These are phyloP conservation scores for Hoplias malabaricus DNA, from an alignment of 2,113 vertebrate species.

Conservation along the genomic window DNA sequence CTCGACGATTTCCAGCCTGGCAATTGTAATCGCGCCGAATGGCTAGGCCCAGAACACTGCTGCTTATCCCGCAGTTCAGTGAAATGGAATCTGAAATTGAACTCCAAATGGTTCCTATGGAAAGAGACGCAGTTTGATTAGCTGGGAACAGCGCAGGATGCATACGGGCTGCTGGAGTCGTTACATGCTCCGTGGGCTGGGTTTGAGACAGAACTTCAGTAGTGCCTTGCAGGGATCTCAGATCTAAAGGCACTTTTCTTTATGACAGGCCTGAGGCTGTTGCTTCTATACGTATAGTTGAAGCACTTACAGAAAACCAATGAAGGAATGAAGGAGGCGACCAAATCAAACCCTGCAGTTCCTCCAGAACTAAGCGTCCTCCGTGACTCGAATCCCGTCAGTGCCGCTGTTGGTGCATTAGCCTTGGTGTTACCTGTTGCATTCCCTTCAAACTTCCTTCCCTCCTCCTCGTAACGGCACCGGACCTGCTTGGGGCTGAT, in stretches of 20 bases:
- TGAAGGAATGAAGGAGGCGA: no score
- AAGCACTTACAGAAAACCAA: no score
- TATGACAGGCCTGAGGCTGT: background rate
- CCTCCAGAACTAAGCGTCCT: background rate
- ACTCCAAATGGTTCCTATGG: conserved; percentile 19
- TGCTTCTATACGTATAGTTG: background rate
- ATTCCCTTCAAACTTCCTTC: conserved; percentile 43
- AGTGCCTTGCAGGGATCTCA: background rate
- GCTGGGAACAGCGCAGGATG: background rate
- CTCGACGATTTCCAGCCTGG: conserved; percentile 30
- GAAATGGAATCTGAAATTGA: conserved; percentile 61
- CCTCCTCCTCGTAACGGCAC: background rate
- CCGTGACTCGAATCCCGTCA: conserved; percentile 14
- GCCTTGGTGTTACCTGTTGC: conserved; percentile 20
- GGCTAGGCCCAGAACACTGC: conserved; percentile 54
- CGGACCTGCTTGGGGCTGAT: conserved; percentile 40
- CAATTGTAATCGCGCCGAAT: conserved; percentile 61
- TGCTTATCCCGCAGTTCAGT: conserved; percentile 56
- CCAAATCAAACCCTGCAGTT: no score
- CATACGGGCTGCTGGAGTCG: conserved; percentile 1
- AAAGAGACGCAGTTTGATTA: conserved; percentile 12
- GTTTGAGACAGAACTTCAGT: background rate
- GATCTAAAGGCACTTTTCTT: background rate
- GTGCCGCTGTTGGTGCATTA: background rate
- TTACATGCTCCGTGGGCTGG: background rate